These are phyloP conservation scores for Zeugodacus cucurbitae DNA, from an alignment of 1,140 invertebrate species.

Conservation along the genomic window DNA sequence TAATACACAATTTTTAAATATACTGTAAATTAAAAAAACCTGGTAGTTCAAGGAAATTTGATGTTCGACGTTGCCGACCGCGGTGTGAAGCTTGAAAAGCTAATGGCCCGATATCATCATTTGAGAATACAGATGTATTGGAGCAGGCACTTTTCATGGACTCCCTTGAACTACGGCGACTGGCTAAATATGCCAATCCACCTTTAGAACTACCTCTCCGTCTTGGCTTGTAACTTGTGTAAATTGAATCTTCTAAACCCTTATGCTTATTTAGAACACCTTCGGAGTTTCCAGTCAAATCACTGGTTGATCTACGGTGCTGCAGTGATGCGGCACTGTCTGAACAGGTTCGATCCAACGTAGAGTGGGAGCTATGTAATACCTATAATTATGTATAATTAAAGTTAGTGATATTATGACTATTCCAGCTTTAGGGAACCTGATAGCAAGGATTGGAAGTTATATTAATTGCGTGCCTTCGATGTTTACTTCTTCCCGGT, in stretches of 20 bases:
- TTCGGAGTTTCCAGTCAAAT: constrained; percentile 72
- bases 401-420: background rate
- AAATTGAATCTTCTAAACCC: background rate
- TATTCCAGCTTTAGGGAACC: constrained; percentile 34
- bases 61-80: constrained; percentile 79
- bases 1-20: background rate
- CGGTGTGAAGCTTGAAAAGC: constrained; percentile 78
- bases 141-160: constrained; percentile 76
- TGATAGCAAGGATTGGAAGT: constrained; percentile 65
- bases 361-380: constrained; percentile 64
- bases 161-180: constrained; percentile 75
- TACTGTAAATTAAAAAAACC: constrained; percentile 67
- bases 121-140: constrained; percentile 72
- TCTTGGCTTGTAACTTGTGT: constrained; percentile 54
- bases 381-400: constrained; percentile 50
- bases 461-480: constrained; percentile 64
- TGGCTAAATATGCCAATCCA: constrained; percentile 79
- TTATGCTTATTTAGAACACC: constrained; percentile 44
- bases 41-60: constrained; percentile 88
- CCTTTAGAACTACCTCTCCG: constrained; percentile 67
- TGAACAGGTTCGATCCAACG: constrained; percentile 63
- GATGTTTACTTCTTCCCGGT: constrained; percentile 45
- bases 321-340: constrained; percentile 64
- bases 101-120: constrained; percentile 81
- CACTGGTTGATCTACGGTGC: constrained; percentile 78